Conservation (phyloP, 2,888 invertebrate species). For the Parelbella ahira region DNA sequence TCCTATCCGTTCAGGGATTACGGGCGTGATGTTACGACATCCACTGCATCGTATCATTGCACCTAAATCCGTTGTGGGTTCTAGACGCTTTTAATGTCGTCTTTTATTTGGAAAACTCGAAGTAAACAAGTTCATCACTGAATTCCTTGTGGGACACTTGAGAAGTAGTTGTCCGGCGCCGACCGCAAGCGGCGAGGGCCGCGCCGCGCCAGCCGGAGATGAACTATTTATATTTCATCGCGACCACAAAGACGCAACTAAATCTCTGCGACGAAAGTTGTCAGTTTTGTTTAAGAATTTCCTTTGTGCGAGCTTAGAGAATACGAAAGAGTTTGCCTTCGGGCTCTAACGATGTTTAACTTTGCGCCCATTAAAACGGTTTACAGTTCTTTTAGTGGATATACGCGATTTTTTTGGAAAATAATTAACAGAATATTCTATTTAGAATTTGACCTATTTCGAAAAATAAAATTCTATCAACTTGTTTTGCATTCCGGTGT, state of each 20-base stretch:
- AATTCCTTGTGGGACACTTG: constrained; percentile 70
- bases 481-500: too few relatives aligned
- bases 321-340: constrained; percentile 18
- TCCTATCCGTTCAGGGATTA: too few relatives aligned
- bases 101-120: constrained; percentile 62
- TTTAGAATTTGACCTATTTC: too few relatives aligned
- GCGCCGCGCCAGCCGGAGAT: constrained; percentile 35
- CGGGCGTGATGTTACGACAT: too few relatives aligned
- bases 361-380: not conserved
- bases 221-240: constrained; percentile 49
- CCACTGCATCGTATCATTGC: too few relatives aligned
- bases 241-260: constrained; percentile 28
- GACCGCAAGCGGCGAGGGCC: too few relatives aligned
- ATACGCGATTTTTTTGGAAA: too few relatives aligned
- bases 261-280: constrained; percentile 25
- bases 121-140: constrained; percentile 72
- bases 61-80: constrained; percentile 1
- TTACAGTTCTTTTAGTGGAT: not conserved
- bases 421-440: too few relatives aligned
- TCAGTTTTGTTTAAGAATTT: constrained; percentile 25
- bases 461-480: too few relatives aligned
- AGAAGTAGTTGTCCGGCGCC: constrained; percentile 60
- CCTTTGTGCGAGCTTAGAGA: constrained; percentile 17
- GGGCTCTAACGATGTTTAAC: constrained; percentile 10
- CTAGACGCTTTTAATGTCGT: constrained; percentile 38